Evolutionary conservation across 2,888 invertebrate species (phyloP).

Genomic region (Drosophila mayaguana): DNA sequence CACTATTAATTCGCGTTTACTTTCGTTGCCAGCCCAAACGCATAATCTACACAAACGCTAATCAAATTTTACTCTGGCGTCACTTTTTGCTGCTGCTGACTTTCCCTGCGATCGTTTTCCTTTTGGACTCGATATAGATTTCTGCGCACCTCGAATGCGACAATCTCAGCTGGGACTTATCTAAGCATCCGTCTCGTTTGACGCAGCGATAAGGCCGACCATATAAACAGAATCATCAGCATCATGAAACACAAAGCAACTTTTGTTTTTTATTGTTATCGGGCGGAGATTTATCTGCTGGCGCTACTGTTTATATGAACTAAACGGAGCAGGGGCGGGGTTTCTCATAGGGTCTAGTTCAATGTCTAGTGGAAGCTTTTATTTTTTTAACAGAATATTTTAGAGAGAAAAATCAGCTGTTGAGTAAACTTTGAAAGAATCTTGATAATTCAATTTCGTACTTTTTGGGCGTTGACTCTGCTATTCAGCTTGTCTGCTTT

Average conservation of each 20-base stretch:
- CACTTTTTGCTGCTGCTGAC: constrained; percentile 32
- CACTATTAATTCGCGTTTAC: constrained; percentile 32
- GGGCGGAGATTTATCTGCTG: constrained; percentile 50
- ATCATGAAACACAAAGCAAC: constrained; percentile 31
- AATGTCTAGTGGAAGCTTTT: not conserved
- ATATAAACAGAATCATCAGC: constrained; percentile 53
- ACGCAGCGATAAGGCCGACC: constrained; percentile 66
- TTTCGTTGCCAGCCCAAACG: constrained; percentile 29
- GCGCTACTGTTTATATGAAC: constrained; percentile 46
- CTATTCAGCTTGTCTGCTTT: not conserved
- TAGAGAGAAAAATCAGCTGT: not conserved
- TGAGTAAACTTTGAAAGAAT: not conserved
- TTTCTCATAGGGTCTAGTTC: constrained; percentile 13
- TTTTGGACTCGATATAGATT: constrained; percentile 7
- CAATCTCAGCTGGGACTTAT: constrained; percentile 59
- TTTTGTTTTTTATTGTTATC: constrained; percentile 30
- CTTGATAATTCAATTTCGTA: not conserved
- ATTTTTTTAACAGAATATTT: not conserved
- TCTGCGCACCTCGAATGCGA: constrained; percentile 58
- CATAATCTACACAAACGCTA: constrained; percentile 29
- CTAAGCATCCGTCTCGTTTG: constrained; percentile 63
- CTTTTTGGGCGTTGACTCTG: too few species aligned
- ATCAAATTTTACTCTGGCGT: constrained; percentile 45
- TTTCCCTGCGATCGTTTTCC: constrained; percentile 33
- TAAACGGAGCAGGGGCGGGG: constrained; percentile 22